Base-by-base conservation (phyloP, 1,140 invertebrate genomes). In the Drosophila melanica region DNA sequence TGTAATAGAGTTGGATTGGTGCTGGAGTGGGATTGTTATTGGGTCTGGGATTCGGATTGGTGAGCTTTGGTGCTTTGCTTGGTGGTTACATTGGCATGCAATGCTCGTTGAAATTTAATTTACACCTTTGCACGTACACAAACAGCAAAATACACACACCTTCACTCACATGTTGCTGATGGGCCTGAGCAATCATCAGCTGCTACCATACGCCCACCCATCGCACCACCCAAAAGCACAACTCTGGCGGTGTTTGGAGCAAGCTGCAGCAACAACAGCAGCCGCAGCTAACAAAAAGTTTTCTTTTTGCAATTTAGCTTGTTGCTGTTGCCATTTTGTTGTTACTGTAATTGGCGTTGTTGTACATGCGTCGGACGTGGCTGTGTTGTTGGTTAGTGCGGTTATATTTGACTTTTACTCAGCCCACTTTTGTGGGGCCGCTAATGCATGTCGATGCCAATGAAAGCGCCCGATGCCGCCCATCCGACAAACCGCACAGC, bases 261-360 rank as follows among this genome's bases (percentile, higher is more conserved):
- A 14, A 18, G 47, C 59, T 33, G 53, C 42, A 63, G 62, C 72
- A 55, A 42, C 68, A 60, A 69, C 66, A 71, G 53, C 66, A 37
- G 44, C 62, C 57, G 67, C 58, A 62, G 75, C 77, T 59, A 59
- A 72, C 65, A 70, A 87, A 80, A 89, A 89, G 77, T 89, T 89
- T 89, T 89, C 84, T 84, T 89, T 89, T 90, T 84, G 77, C 84
- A 89, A 89, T 89, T 89, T 80, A 71, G 85, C 80, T 90, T 89
- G 79, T 87, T 87, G 75, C 73, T 50, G 62, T 57, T 64, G 42
- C 37, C 47, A 50, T 42, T 65, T 55, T 48, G 39, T 48, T 59
- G 63, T 54, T 58, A 48, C 23, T 69, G 53, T 65, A 64, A 71
- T 75, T 75, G 73, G 39, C 55, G 60, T 71, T 71, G 68, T 72